These are phyloP conservation scores for Ectemnius lituratus DNA, from an alignment of 2,888 invertebrate species.

Conservation along the genomic window DNA sequence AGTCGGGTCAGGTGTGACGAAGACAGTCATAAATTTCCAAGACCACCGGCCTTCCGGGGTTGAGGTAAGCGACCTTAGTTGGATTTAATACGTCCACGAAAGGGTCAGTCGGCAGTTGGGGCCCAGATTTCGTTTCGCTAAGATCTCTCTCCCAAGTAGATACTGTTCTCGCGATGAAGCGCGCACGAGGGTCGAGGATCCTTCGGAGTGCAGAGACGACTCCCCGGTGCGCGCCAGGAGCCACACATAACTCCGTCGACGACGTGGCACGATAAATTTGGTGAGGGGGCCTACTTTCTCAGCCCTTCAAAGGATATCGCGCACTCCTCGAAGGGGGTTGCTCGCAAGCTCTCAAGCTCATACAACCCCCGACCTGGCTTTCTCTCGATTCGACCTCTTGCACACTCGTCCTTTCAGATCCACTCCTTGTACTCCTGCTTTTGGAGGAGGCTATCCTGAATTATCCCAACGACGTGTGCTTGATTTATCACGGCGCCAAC, in stretches of 20 bases:
- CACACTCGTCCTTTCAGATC: conserved; percentile 42
- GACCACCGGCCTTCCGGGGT: neutral
- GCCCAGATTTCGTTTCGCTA: conserved; percentile 13
- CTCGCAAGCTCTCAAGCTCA: conserved; percentile 7
- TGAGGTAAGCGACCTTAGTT: neutral
- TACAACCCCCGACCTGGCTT: conserved; percentile 39
- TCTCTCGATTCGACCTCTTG: conserved; percentile 63
- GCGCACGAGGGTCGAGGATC: conserved; percentile 23
- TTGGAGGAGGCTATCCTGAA: conserved; percentile 58
- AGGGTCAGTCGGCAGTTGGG: neutral
- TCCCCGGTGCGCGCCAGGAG: conserved; percentile 40
- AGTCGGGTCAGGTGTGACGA: no score
- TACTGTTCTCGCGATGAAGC: conserved; percentile 1
- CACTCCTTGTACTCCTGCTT: conserved; percentile 26
- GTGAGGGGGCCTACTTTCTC: conserved; percentile 39
- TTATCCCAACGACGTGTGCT: conserved; percentile 68
- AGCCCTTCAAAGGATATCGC: conserved; percentile 35
- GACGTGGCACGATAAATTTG: conserved; percentile 59
- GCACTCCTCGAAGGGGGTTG: conserved; percentile 4
- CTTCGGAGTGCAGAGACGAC: conserved; percentile 15
- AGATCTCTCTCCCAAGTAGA: neutral
- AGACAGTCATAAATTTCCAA: no score
- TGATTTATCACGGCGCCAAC: conserved; percentile 65
- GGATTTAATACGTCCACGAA: no score
- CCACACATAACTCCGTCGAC: conserved; percentile 48